phyloP scores from a whole-genome alignment of 1,140 invertebrate genomes.

The Vanessa atalanta region DNA sequence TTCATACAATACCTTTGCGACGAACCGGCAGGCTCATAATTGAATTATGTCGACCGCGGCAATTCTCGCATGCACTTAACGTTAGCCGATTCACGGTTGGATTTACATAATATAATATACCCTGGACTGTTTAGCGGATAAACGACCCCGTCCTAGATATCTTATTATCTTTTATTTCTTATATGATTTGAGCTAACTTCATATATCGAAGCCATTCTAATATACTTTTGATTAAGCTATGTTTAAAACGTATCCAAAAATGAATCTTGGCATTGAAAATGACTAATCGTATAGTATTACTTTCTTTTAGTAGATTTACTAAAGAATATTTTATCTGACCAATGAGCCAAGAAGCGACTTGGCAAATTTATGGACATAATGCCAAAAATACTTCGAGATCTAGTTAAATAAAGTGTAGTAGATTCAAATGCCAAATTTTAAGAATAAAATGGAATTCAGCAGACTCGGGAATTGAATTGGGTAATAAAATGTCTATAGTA shows the following conservation, averaged over 20 bases:
- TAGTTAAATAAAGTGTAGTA: constrained; percentile 23
- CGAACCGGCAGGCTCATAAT: constrained; percentile 64
- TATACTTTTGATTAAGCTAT: background rate
- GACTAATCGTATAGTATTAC: constrained; percentile 6
- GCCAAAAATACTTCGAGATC: constrained; percentile 18
- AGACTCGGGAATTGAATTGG: background rate
- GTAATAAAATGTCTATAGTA: background rate
- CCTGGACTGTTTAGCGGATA: constrained; percentile 59
- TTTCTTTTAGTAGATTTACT: constrained; percentile 4
- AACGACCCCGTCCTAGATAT: constrained; percentile 48
- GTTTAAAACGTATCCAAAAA: background rate
- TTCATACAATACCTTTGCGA: constrained; percentile 52
- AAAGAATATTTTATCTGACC: constrained; percentile 28
- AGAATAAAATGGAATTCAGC: constrained; percentile 3
- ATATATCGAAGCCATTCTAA: background rate
- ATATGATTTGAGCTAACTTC: background rate
- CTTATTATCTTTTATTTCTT: constrained; percentile 17
- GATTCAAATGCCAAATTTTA: constrained; percentile 27
- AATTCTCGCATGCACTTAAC: constrained; percentile 77
- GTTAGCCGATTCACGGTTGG: constrained; percentile 58
- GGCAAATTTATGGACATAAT: constrained; percentile 19
- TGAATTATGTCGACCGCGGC: constrained; percentile 72
- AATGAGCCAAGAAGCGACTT: constrained; percentile 27
- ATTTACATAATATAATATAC: constrained; percentile 63
- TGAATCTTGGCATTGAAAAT: background rate